Percentiles rank a stretch among this genome's conserved stretches.
These are phyloP conservation scores for Ibidorhyncha struthersii DNA, from an alignment of 2,113 vertebrate genomes.

Conservation along the genomic window DNA sequence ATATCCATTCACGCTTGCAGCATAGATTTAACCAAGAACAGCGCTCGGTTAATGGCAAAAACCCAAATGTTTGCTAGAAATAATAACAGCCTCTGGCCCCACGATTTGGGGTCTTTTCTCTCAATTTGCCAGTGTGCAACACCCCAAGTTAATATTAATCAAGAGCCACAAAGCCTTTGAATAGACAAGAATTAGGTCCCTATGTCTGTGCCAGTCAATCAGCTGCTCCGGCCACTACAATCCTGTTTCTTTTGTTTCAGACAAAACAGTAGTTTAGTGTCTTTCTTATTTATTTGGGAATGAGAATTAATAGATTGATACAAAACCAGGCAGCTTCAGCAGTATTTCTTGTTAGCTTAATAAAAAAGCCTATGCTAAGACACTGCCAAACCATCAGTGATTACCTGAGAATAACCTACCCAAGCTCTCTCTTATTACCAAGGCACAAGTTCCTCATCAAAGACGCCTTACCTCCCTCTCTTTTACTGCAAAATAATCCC, in stretches of 20 bases:
- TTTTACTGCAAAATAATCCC: neutral
- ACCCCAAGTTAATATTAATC: neutral
- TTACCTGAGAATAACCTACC: neutral
- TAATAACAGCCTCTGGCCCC: neutral
- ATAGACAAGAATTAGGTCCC: neutral
- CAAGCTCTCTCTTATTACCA: neutral
- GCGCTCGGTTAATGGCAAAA: neutral
- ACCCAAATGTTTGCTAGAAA: neutral
- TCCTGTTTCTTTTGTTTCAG: neutral
- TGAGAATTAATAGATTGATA: neutral
- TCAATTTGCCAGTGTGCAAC: neutral
- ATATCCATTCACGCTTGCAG: neutral
- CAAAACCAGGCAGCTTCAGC: neutral
- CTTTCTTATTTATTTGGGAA: neutral
- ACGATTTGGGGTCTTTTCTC: neutral
- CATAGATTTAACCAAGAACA: neutral
- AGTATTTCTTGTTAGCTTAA: neutral
- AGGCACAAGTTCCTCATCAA: neutral
- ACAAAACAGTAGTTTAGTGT: neutral
- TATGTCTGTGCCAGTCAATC: neutral
- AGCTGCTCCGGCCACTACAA: neutral
- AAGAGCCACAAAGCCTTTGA: conserved; percentile 12
- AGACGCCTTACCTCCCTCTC: neutral
- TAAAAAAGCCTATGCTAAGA: neutral
- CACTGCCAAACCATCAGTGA: neutral